Evolutionary conservation across 2,888 invertebrate species (phyloP).

Genomic region (Hypolimnas misippus): DNA sequence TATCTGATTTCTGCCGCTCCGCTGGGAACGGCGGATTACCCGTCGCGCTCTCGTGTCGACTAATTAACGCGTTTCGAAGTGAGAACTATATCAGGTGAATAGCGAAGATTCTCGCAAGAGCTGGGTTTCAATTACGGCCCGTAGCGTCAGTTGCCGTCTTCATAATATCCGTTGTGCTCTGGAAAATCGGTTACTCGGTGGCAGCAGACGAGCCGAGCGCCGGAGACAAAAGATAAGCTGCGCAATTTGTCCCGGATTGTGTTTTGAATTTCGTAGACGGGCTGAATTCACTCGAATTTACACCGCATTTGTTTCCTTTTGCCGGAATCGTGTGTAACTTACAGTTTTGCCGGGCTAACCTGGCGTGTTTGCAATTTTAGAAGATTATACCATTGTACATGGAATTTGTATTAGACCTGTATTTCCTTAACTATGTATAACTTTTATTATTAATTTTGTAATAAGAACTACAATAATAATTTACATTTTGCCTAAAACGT

Average conservation of each 20-base stretch:
- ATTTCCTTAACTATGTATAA: neutral
- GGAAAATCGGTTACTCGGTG: conserved; percentile 55
- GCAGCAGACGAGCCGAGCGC: conserved; percentile 55
- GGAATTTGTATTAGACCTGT: neutral
- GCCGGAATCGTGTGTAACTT: conserved; percentile 22
- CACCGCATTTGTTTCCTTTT: conserved; percentile 27
- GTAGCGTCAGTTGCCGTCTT: conserved; percentile 33
- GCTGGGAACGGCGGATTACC: conserved; percentile 29
- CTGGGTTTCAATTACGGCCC: conserved; percentile 26
- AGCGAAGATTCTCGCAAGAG: conserved; percentile 13
- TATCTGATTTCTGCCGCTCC: conserved; percentile 58
- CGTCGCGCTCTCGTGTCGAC: conserved; percentile 21
- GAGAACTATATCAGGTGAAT: conserved; percentile 30
- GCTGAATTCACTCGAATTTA: conserved; percentile 37
- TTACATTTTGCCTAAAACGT: too few species aligned
- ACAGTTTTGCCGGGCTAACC: conserved; percentile 3
- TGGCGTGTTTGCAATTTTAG: conserved; percentile 7
- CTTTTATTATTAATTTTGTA: too few species aligned
- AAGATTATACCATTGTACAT: neutral
- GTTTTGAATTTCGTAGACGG: conserved; percentile 55
- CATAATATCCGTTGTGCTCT: conserved; percentile 55
- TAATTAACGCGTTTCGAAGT: conserved; percentile 33
- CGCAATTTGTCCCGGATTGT: conserved; percentile 61
- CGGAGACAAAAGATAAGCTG: conserved; percentile 63
- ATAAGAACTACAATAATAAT: too few species aligned